Evolutionary conservation across 2,888 invertebrate genomes (phyloP), one percentile per base, ranked within the genome.

Genomic region (Campaea margaritaria): DNA sequence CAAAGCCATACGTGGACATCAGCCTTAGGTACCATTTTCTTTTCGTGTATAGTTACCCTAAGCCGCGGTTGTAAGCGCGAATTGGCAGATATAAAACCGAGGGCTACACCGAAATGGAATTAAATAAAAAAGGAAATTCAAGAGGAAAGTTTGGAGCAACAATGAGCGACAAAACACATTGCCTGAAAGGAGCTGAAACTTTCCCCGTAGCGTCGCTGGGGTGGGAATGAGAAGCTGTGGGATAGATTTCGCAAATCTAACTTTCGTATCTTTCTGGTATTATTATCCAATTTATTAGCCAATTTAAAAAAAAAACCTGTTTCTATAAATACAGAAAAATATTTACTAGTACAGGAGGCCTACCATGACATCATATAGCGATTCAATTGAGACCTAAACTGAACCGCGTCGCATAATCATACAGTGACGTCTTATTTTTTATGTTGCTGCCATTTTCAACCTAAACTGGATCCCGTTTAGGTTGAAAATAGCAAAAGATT

Each of bases 121-220:
- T 86, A 86, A 86, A 89, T 81, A 80, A 83, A 31, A 85, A 84
- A 86, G 79, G 73, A 76, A 78, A 74, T 62, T 72, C 78, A 78
- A 79, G 79, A 75, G 76, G 82, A 86, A 88, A 85, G 79, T 86
- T 73, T 70, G 70, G 64, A 75, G 83, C 83, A 85, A 89, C 89
- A 91, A 87, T 87, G 86, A 75, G 81, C 86, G 88, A 87, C 88
- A 88, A 89, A 90, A 91, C 90, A 91, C 89, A 91, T 90, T 86
- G 88, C 83, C 82, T 73, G 85, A 59, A 67, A 62, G 53, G 58
- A 56, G 67, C 51, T 58, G 58, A 15, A 67, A 73, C 68, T 71
- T 70, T 67, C 59, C 71, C 72, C 72, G 68, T 70, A 69, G 70
- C 58, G 65, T 58, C 50, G 57, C 68, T 69, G 60, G 68, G 64